These are phyloP conservation scores for Charadrius vociferus DNA, from an alignment of 2,113 vertebrate species.

Conservation along the genomic window DNA sequence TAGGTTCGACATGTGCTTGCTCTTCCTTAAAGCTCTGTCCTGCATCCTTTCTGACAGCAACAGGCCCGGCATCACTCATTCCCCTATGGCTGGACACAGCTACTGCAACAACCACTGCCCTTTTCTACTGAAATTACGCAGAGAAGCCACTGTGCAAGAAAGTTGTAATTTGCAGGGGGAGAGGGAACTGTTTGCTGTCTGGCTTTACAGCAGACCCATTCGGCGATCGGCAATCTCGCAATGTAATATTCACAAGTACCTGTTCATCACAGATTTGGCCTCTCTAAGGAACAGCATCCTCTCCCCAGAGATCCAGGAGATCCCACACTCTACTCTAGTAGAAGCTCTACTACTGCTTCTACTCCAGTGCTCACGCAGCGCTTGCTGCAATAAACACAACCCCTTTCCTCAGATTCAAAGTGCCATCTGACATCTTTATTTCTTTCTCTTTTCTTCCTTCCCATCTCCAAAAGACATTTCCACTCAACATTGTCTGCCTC, in stretches of 20 bases:
- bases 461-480: slow-evolving; percentile 17
- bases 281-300: neutral
- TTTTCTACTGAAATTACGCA: rapidly evolving
- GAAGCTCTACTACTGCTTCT: neutral
- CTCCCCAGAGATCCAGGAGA: neutral
- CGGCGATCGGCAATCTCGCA: rapidly evolving
- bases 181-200: neutral
- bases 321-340: neutral
- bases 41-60: neutral
- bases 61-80: neutral
- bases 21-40: neutral
- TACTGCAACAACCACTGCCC: neutral
- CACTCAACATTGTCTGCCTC: slow-evolving; percentile 56
- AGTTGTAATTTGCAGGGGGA: neutral
- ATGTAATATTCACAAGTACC: no score
- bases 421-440: neutral
- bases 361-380: neutral
- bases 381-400: neutral
- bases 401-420: neutral
- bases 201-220: neutral
- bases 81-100: no score
- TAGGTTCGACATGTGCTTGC: rapidly evolving
- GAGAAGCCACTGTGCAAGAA: neutral
- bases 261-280: neutral
- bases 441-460: neutral